phyloP scores from a whole-genome alignment of 1,140 invertebrate species.

The Tetranychus urticae region DNA sequence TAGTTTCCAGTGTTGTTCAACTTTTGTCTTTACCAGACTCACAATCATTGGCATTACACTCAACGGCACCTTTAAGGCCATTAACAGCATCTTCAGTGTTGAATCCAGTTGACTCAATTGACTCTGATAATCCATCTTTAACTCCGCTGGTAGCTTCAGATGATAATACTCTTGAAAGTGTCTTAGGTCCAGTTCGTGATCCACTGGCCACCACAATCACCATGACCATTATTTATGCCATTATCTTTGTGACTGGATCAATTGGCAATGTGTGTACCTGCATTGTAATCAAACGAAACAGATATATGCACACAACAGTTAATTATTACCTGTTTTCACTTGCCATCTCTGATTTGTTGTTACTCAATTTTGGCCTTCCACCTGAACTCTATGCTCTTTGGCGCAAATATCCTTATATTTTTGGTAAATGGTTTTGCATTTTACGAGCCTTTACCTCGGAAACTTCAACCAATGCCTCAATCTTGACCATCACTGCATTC shows the following conservation, averaged over 20 bases:
- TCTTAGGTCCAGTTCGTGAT: slow-evolving; percentile 6
- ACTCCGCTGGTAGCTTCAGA: too few species aligned
- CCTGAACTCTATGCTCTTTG: slow-evolving; percentile 67
- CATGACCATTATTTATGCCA: slow-evolving; percentile 20
- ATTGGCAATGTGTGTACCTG: slow-evolving; percentile 30
- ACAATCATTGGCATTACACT: too few species aligned
- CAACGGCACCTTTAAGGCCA: too few species aligned
- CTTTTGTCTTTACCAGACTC: too few species aligned
- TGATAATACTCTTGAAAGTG: too few species aligned
- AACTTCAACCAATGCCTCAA: slow-evolving; percentile 73
- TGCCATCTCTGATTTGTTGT: slow-evolving; percentile 68
- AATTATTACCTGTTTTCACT: slow-evolving; percentile 85
- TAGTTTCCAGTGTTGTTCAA: too few species aligned
- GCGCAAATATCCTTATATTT: slow-evolving; percentile 69
- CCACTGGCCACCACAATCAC: slow-evolving; percentile 12
- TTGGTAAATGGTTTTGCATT: slow-evolving; percentile 61
- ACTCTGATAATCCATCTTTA: too few species aligned
- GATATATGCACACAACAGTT: slow-evolving; percentile 31
- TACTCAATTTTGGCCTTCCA: slow-evolving; percentile 41
- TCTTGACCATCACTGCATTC: slow-evolving; percentile 75
- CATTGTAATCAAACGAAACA: slow-evolving; percentile 30
- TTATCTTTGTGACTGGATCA: slow-evolving; percentile 23
- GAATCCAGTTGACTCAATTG: too few species aligned
- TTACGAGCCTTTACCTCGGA: slow-evolving; percentile 58
- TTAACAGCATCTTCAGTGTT: too few species aligned